A percentile compares a stretch with the other conserved stretches of the same genome.
Conservation (phyloP, 2,797 vertebrate species). For the Geotrypetes seraphini region DNA sequence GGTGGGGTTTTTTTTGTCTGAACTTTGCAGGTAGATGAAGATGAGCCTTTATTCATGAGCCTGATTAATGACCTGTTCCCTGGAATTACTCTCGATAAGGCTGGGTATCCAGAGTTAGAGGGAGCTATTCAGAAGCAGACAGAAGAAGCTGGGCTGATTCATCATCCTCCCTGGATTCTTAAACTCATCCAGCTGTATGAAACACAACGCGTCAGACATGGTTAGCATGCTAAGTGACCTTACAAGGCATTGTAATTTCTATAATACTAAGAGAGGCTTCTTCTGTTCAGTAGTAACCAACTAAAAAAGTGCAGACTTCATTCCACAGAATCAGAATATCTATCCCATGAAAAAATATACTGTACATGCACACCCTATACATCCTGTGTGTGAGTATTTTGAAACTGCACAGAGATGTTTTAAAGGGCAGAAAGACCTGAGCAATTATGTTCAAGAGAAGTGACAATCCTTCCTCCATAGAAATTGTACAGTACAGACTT, state of each 20-base stretch:
- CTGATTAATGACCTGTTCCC: constrained; percentile 63
- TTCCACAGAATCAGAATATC: too few species aligned
- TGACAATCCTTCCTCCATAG: neutral
- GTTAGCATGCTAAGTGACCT: constrained; percentile 38
- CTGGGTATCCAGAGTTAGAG: constrained; percentile 69
- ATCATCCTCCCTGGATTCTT: constrained; percentile 69
- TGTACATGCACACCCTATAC: too few species aligned
- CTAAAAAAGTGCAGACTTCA: constrained; percentile 2
- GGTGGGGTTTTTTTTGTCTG: constrained; percentile 10
- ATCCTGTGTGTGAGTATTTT: too few species aligned
- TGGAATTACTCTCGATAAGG: constrained; percentile 54
- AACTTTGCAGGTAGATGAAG: constrained; percentile 53
- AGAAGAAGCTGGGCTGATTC: constrained; percentile 59
- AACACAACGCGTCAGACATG: constrained; percentile 71
- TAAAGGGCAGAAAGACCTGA: constrained; percentile 5
- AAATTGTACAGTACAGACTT: too few species aligned
- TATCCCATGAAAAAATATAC: too few species aligned
- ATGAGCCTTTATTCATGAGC: constrained; percentile 66
- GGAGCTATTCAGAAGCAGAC: constrained; percentile 57
- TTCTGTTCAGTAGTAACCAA: neutral
- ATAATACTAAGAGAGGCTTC: neutral
- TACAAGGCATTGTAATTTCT: neutral
- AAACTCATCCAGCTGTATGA: constrained; percentile 77
- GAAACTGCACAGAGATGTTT: constrained; percentile 1
- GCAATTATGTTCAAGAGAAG: neutral